Evolutionary conservation across 2,888 invertebrate genomes (phyloP).

Genomic region (Nomada lathburiana): DNA sequence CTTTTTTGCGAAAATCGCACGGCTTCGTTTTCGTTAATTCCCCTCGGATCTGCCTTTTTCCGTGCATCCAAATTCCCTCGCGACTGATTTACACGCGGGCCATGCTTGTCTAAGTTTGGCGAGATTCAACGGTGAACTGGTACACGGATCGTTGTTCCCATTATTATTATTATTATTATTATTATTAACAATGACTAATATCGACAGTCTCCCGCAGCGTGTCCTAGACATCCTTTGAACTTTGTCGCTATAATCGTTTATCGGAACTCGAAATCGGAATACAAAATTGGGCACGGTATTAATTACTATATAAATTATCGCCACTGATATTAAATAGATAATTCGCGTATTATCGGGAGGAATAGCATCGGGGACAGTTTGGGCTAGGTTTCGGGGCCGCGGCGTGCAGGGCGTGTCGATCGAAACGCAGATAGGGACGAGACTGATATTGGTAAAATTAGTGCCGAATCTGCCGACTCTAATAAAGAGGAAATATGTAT

Average conservation of each 20-base stretch:
- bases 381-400: neutral
- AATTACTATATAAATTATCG: slow-evolving; percentile 33
- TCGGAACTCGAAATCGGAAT: neutral
- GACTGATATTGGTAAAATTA: slow-evolving; percentile 29
- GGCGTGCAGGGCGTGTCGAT: slow-evolving; percentile 1
- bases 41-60: neutral
- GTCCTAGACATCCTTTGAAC: neutral
- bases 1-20: neutral
- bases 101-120: neutral
- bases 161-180: neutral
- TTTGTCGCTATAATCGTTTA: slow-evolving; percentile 19
- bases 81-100: neutral
- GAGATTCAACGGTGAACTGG: slow-evolving; percentile 3
- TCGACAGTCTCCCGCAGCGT: neutral
- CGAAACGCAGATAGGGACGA: slow-evolving; percentile 20
- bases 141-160: neutral
- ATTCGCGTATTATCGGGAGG: neutral
- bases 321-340: slow-evolving; percentile 42
- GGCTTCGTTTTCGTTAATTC: neutral
- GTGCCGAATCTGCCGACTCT: slow-evolving; percentile 3
- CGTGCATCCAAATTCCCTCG: neutral
- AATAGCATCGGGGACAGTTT: neutral
- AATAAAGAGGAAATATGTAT: slow-evolving; percentile 25
- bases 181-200: neutral
- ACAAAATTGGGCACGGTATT: slow-evolving; percentile 15